Base-by-base conservation (phyloP, 1,140 invertebrate species). In the Tetramorium parvispinum region DNA sequence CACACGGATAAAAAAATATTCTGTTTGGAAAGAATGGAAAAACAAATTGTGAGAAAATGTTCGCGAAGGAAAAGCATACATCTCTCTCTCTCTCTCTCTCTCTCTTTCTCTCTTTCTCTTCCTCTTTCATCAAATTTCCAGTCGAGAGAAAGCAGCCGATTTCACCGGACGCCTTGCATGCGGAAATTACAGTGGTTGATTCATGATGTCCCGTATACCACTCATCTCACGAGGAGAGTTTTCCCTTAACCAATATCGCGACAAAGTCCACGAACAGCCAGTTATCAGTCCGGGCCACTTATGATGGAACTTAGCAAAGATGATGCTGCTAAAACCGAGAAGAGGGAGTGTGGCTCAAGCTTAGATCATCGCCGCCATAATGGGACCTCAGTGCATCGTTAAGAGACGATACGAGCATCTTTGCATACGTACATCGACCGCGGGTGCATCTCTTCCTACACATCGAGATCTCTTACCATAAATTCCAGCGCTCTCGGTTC, bases 371-470 rank as follows among this genome's bases (percentile, higher is more conserved):
- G 32, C 59, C 51, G 59, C 71, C 71, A 24, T 86, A 86, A 91
- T 89, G 88, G 87, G 77, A 88, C 86, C 89, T 91, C 71, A 49
- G 78, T 86, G 89, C 86, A 46, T 90, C 86, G 88, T 91, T 90
- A 87, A 87, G 88, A 89, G 78, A 87, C 79, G 65, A 86, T 32
- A 83, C 57, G 37, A 8, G 24, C 79, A 61, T 75, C 66, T 71
- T 82, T 82, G 66, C 11, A 37, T 13, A 53, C 49, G 32, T 53
- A 73, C 53, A 73, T 68, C 68, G 68, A 83, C 79, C 59, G 57
- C 40, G 51, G 6, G 51, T 75, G 40, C 68, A 75, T 75, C 53
- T 73, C 79, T 59, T 40, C 53, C 40, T 16, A 40, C 43, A 61
- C 68, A 83, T 32, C 63, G 63, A 55, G 21, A 21, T 13, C 21